Evolutionary conservation across 1,140 invertebrate species (phyloP), one percentile per base, ranked within the genome.

Genomic region (Aleiodes sp.): DNA sequence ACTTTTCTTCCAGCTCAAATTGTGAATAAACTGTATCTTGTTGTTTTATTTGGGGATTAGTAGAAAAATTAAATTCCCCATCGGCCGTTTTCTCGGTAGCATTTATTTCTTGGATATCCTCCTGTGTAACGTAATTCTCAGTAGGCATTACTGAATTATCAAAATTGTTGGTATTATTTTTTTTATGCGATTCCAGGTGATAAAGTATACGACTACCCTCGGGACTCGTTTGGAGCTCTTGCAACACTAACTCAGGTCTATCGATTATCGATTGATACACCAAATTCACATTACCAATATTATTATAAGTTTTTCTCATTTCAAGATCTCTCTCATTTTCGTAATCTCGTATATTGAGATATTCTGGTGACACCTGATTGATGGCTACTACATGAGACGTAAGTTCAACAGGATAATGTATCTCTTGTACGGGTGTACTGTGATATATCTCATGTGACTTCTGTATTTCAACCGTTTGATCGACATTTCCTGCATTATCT

Each of bases 401-500:
- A 10, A 71, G 19, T 65, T 70, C 39, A 6, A 78, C 73, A 4
- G 79, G 79, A 64, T 83, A 83, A 74, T 85, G 80, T 43, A 84
- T 80, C 70, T 84, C 80, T 9, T 83, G 78, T 1, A 78, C 69
- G 2, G 84, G 82, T 14, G 75, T 78, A 8, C 76, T 79, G 31
- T 81, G 78, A 52, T 81, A 85, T 28, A 85, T 26, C 57, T 86
- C 83, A 2, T 85, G 52, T 4, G 83, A 83, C 61, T 85, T 86
- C 52, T 86, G 82, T 65, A 86, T 81, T 62, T 84, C 83, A 41
- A 83, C 71, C 10, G 66, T 66, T 21, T 73, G 59, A 14, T 75
- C 65, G 0, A 10, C 35, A 43, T 43, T 29, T 29, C 26, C 41
- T 56, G 60, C 61, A 62, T 6, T 4, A 66, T 70, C 65, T 56